Base-by-base conservation (phyloP, 2,888 invertebrate species). In the Adelphocoris suturalis region DNA sequence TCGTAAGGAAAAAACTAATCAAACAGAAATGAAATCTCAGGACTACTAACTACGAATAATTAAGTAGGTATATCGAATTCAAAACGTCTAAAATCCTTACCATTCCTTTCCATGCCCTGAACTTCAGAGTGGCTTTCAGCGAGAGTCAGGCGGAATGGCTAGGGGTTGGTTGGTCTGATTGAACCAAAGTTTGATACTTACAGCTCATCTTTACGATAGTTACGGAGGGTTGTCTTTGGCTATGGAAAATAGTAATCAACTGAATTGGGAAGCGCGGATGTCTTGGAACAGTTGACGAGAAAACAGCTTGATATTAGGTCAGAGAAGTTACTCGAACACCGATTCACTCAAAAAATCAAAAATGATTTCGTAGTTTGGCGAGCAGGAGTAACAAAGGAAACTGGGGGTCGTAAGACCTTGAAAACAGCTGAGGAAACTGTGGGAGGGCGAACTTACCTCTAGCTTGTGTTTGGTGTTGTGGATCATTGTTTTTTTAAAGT, bases 401-500 rank as follows among this genome's bases (percentile, higher is more conserved):
- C 61, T 28, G 19, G 61, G 61, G 68, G 23, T 68, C 28, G 13
- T n/a, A 28, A 28, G 88, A 88, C 88, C 88, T 88, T 88, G 88
- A 88, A 78, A 88, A 78, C 88, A 88, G 88, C 88, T 88, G 88
- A 19, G 68, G 68, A 27, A 7, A 12, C 76, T 27, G 88, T 37
- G 46, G 88, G 76, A 55, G 48, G 78, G 52, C 80, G 23, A 46
- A 75, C 81, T 91, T 91, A 92, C 91, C 91, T 92, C 92, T 48
- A 92, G 91, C 90, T 91, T 91, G 82, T 92, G 92, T 85, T 91
- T 91, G 61, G 91, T 91, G 89, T 90, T 91, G 89, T 92, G 92
- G 57, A 92, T 91, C 92, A 92, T 92, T 75, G 84, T 91, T 90
- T 84, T 85, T 57, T 88, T 81, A 78, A 84, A 90, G 78, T 81